Percentiles rank a stretch among this genome's conserved stretches.
These are phyloP conservation scores for Apamea sordens DNA, from an alignment of 2,888 invertebrate genomes.

Conservation along the genomic window DNA sequence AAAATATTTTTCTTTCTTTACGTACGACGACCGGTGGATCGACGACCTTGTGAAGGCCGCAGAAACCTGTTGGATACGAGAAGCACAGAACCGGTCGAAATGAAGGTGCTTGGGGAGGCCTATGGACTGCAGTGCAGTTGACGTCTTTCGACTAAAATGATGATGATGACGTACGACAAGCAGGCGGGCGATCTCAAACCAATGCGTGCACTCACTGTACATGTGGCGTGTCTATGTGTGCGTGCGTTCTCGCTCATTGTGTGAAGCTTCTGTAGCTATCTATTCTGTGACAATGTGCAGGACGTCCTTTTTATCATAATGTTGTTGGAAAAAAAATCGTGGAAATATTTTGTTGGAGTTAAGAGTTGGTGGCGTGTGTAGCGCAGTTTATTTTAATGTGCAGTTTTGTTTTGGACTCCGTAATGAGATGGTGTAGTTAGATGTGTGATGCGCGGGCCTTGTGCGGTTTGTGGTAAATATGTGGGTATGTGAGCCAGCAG, in stretches of 20 bases:
- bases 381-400: conserved; percentile 59
- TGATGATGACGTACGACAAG: too few relatives aligned
- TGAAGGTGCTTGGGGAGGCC: too few relatives aligned
- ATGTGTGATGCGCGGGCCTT: conserved; percentile 17
- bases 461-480: conserved; percentile 24
- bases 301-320: conserved; percentile 66
- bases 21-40: too few relatives aligned
- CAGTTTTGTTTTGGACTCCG: conserved; percentile 62
- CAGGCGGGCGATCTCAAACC: background rate
- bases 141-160: too few relatives aligned
- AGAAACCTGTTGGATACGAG: too few relatives aligned
- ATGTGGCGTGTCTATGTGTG: background rate
- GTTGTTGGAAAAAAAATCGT: conserved; percentile 57
- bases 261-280: conserved; percentile 8
- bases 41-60: too few relatives aligned
- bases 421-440: conserved; percentile 57
- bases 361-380: conserved; percentile 60
- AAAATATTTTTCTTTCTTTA: too few relatives aligned
- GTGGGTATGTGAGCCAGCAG: background rate
- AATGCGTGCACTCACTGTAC: background rate
- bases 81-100: too few relatives aligned
- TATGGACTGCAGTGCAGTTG: too few relatives aligned
- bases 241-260: too few relatives aligned
- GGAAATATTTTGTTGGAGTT: conserved; percentile 62
- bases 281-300: conserved; percentile 28